phyloP scores from a whole-genome alignment of 2,797 vertebrate species.

The Tarsius wallacei region DNA sequence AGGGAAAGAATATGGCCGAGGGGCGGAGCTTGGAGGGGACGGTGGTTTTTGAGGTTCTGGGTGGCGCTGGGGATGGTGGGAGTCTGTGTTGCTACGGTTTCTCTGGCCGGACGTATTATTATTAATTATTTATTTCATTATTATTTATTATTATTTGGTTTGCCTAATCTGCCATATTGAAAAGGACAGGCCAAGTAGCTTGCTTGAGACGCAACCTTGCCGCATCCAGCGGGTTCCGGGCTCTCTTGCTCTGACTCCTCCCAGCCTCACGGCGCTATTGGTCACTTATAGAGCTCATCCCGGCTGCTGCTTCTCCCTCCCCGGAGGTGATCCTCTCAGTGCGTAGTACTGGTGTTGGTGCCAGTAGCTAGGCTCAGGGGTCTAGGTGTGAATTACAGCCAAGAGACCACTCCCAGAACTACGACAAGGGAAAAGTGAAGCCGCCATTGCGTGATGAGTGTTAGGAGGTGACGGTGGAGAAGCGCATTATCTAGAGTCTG shows the following conservation, averaged over 20 bases:
- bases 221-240: background rate
- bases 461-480: conserved; percentile 90
- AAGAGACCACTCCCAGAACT: conserved; percentile 66
- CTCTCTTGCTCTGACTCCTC: background rate
- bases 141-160: background rate
- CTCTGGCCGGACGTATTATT: too few relatives aligned
- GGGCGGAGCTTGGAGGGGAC: background rate
- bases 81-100: conserved; percentile 83
- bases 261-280: fast-evolving
- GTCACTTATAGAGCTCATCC: fast-evolving
- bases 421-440: conserved; percentile 20
- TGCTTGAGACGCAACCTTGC: background rate
- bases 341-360: background rate
- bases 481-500: conserved; percentile 89
- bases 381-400: too few relatives aligned
- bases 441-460: background rate
- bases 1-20: too few relatives aligned
- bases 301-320: fast-evolving
- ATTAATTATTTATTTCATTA: too few relatives aligned
- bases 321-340: fast-evolving
- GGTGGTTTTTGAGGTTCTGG: background rate
- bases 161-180: conserved; percentile 84
- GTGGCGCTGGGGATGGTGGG: conserved; percentile 79
- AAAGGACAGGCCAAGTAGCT: conserved; percentile 37
- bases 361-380: too few relatives aligned